These are phyloP conservation scores for Physocephala rufipes DNA, from an alignment of 2,888 invertebrate species.

Conservation along the genomic window DNA sequence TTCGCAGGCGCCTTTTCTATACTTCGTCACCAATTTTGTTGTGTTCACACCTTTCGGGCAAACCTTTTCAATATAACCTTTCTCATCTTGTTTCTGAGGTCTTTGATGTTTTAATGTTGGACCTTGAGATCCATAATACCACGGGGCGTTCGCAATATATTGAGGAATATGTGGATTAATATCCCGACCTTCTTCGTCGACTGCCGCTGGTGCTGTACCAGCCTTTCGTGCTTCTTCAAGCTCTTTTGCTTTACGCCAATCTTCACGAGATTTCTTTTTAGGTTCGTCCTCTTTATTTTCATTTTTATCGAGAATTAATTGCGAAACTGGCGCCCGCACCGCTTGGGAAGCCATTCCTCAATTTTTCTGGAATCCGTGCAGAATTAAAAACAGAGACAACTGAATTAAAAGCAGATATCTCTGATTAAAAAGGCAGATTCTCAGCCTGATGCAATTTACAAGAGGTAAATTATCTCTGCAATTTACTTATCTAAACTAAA, in stretches of 20 bases:
- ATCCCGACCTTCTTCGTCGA: constrained; percentile 80
- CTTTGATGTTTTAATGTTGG: constrained; percentile 98
- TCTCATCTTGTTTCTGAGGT: constrained; percentile 89
- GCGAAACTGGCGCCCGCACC: constrained; percentile 72
- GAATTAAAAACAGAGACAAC: too few relatives aligned
- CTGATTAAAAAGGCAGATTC: too few relatives aligned
- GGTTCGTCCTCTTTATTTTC: constrained; percentile 73
- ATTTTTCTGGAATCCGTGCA: too few relatives aligned
- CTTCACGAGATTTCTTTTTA: constrained; percentile 88
- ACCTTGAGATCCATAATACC: constrained; percentile 93
- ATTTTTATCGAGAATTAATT: constrained; percentile 72
- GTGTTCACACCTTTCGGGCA: constrained; percentile 90
- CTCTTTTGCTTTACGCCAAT: constrained; percentile 97
- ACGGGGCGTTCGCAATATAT: constrained; percentile 96
- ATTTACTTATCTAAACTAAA: too few relatives aligned
- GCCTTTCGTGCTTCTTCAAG: constrained; percentile 97
- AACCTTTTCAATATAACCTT: constrained; percentile 73
- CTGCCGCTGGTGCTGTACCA: constrained; percentile 92
- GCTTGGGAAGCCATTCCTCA: constrained; percentile 45
- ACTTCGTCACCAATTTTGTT: constrained; percentile 78
- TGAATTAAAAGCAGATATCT: too few relatives aligned
- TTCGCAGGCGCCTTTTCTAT: constrained; percentile 95
- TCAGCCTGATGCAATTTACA: too few relatives aligned
- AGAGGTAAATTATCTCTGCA: too few relatives aligned
- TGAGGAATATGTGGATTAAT: constrained; percentile 99